phyloP scores from a whole-genome alignment of 2,797 vertebrate species.

The Sebastes hubbsi region DNA sequence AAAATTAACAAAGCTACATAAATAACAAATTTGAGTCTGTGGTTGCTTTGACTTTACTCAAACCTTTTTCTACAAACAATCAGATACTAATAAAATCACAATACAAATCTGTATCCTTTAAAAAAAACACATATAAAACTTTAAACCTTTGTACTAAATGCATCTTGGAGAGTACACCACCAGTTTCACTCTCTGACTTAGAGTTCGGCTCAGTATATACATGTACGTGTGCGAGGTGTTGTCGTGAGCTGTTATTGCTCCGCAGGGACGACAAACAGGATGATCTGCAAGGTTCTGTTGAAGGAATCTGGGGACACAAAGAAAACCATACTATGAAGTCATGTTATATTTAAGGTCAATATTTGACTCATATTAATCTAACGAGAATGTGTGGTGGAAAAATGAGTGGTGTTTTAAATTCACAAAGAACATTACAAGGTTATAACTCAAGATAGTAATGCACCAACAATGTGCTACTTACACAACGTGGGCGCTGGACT shows the following conservation, averaged over 20 bases:
- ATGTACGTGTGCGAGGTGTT: neutral
- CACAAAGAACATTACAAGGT: neutral
- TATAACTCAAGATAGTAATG: neutral
- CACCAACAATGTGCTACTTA: too few species aligned
- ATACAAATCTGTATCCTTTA: neutral
- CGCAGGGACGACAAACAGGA: slow-evolving; percentile 91
- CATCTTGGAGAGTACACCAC: neutral
- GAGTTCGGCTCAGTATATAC: neutral
- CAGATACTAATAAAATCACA: neutral
- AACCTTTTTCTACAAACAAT: neutral
- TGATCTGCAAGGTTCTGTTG: slow-evolving; percentile 89
- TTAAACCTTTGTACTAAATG: neutral
- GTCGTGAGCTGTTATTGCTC: slow-evolving; percentile 62
- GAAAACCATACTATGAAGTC: neutral
- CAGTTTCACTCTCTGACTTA: neutral
- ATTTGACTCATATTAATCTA: neutral
- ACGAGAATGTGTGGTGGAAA: neutral
- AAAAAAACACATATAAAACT: neutral
- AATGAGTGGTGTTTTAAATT: neutral
- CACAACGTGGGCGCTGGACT: too few species aligned
- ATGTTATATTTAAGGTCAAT: neutral
- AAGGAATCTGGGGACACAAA: slow-evolving; percentile 80
- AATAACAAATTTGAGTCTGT: neutral
- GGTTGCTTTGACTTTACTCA: neutral
- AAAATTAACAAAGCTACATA: neutral